Conservation (phyloP, 2,797 vertebrate genomes). For the Parotocinclus haroldoi region DNA sequence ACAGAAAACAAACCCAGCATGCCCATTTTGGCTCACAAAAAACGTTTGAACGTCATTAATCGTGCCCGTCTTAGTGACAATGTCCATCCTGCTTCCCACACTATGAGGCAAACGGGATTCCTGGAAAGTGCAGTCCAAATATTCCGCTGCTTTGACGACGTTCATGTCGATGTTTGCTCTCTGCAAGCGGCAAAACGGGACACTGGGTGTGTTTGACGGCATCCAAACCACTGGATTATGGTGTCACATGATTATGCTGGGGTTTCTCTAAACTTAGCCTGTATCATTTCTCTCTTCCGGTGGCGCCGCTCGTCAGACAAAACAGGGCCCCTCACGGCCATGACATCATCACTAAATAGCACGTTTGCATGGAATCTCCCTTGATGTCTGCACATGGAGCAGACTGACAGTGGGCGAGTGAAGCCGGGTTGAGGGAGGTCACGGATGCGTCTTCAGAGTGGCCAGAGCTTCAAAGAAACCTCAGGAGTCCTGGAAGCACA, state of each 20-base stretch:
- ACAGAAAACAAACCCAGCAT: no score
- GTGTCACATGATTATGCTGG: constrained; percentile 55
- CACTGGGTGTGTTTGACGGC: constrained; percentile 30
- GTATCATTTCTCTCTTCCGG: constrained; percentile 45
- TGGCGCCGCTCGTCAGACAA: constrained; percentile 58
- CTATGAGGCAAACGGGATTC: background rate
- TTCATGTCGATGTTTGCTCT: constrained; percentile 10
- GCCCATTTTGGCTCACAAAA: background rate
- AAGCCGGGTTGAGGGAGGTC: constrained; percentile 56
- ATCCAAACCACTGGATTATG: constrained; percentile 31
- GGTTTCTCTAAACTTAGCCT: constrained; percentile 46
- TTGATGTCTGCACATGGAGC: constrained; percentile 59
- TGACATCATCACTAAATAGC: constrained; percentile 69
- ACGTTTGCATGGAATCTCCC: constrained; percentile 68
- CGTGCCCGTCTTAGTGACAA: background rate
- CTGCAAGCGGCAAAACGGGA: constrained; percentile 28
- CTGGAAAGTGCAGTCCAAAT: constrained; percentile 8
- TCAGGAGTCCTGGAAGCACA: constrained; percentile 53
- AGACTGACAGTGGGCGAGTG: constrained; percentile 62
- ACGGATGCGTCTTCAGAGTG: constrained; percentile 60
- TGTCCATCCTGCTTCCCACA: background rate
- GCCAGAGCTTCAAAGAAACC: constrained; percentile 65
- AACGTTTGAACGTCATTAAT: background rate
- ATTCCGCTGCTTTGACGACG: constrained; percentile 4
- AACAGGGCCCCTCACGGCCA: constrained; percentile 61